Evolutionary conservation across 2,797 vertebrate genomes (phyloP).

Genomic region (Sphenodon punctatus): DNA sequence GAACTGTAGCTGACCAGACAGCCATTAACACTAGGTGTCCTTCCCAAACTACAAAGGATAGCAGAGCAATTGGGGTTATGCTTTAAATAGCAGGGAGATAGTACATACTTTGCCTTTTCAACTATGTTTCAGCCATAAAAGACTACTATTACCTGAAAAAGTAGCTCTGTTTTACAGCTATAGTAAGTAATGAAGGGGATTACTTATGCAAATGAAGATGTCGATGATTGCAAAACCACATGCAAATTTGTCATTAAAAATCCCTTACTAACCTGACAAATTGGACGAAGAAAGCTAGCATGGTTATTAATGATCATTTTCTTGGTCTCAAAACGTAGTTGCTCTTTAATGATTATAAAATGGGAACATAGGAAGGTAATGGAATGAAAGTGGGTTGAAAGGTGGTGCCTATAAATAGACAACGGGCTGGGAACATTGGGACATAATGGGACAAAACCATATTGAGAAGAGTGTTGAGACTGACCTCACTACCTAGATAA

Average conservation of each 20-base stretch:
- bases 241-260: constrained; percentile 12
- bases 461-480: neutral
- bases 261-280: neutral
- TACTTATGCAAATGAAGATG: neutral
- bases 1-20: neutral
- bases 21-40: neutral
- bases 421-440: neutral
- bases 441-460: neutral
- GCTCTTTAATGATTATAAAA: neutral
- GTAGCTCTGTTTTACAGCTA: neutral
- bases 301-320: neutral
- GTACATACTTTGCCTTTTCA: neutral
- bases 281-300: neutral
- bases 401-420: neutral
- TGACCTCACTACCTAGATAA: neutral
- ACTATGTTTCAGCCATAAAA: neutral
- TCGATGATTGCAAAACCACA: constrained; percentile 4
- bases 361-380: neutral
- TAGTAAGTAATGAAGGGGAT: constrained; percentile 15
- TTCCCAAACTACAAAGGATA: neutral
- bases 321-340: neutral
- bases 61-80: neutral
- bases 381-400: neutral
- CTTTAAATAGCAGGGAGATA: neutral
- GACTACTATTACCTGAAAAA: constrained; percentile 1